A percentile compares a stretch with the other conserved stretches of the same genome.
Conservation (phyloP, 2,113 vertebrate genomes). For the Phyllostomus discolor region DNA sequence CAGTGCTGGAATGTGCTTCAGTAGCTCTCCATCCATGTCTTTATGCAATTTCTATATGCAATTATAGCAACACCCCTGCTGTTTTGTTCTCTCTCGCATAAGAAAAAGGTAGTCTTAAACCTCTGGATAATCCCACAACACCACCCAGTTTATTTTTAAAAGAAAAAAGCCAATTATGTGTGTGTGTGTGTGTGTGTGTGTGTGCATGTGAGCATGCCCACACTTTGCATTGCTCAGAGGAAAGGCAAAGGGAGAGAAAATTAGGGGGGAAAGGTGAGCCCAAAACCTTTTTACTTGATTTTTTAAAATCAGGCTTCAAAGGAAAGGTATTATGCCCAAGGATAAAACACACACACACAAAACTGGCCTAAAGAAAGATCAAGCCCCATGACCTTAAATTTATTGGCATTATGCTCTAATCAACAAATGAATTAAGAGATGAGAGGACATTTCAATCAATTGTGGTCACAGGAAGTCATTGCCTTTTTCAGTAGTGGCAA, state of each 20-base stretch:
- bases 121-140: not conserved
- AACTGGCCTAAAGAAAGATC: not conserved
- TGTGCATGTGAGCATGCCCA: not conserved
- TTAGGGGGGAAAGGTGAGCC: not conserved
- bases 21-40: not conserved
- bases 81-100: not conserved
- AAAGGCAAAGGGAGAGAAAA: not conserved
- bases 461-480: not conserved
- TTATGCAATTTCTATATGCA: not conserved
- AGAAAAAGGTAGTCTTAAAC: not conserved
- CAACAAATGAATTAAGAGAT: not conserved
- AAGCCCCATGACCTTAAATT: not conserved
- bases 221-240: not conserved
- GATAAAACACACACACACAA: not conserved
- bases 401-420: not conserved
- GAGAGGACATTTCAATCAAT: conserved; percentile 12
- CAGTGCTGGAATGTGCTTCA: not conserved
- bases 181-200: not conserved
- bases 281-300: not conserved
- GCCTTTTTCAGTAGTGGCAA: not conserved
- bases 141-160: not conserved
- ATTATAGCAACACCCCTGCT: not conserved
- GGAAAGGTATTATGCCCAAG: not conserved
- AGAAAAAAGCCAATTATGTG: not conserved
- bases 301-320: not conserved